Evolutionary conservation across 2,797 vertebrate species (phyloP), one percentile per base, ranked within the genome.

Genomic region (Nyctibius grandis): DNA sequence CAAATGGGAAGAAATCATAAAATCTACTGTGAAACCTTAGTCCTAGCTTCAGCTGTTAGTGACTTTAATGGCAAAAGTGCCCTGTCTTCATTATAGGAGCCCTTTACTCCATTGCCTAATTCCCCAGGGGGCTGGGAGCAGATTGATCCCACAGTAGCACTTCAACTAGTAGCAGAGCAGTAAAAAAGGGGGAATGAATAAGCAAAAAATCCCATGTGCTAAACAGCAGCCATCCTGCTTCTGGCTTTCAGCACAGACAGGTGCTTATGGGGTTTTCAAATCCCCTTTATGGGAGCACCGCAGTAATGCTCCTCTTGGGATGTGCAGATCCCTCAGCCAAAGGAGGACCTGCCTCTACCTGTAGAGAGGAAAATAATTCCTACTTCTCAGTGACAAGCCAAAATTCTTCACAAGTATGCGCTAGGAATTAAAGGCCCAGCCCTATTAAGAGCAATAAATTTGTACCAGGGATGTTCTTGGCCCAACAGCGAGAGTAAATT

Each of bases 371-470:
- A 95, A 96, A 93, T 92, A 95, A 97, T 95, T 97, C 93, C 96
- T 92, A 45, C 76, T 88, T 13, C 76, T 96, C 84, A 63, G 65
- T 96, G 95, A 95, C 93, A 96, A 96, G 96, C 96, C 96, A 97
- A 97, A 96, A 96, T 96, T 96, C 95, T 94, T 96, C 95, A 76
- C 90, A 88, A 92, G 69, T 89, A 96, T 95, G 96, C 38, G 10
- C 90, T 87, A 85, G 79, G 94, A 96, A 95, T 92, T 96, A 95
- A 95, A 93, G 94, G 69, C 96, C 95, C 94, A 95, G 87, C 90
- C 95, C 96, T 95, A 95, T 95, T 95, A 95, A 96, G 33, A 96
- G 88, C 91, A 95, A 85, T 96, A 97, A 96, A 96, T 96, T 95
- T 96, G 90, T 94, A 93, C 92, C 81, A 93, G 61, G 88, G 96